Evolutionary conservation across 2,113 vertebrate genomes (phyloP), one percentile per base, ranked within the genome.

Genomic region (Tychaedon coryphoeus): DNA sequence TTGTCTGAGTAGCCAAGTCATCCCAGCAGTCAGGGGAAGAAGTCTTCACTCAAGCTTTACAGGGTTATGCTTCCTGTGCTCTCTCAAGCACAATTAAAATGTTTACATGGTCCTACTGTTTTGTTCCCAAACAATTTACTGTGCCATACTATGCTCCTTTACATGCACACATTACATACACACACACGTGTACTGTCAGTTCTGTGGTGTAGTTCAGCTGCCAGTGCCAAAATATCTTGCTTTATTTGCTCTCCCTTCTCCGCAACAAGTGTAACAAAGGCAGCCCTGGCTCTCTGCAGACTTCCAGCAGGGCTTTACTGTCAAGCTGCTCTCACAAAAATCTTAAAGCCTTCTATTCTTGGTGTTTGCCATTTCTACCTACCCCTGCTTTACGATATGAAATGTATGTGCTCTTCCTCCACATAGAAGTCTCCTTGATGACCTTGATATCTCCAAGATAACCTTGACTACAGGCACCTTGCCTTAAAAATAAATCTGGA

Each of bases 151-250:
- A 0, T 40, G 19, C 29, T 79, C 16, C 34, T 33, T 38, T 34
- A 18, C 22, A 15, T 2, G 17, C 12, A 8, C 6, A n/a, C 4
- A 3, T 28, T 22, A 34, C 25, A 19, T 20, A 36, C 1, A 28
- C n/a, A 25, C 26, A 19, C 11, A 3, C 8, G 12, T 34, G 45
- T 19, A 5, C n/a, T 69, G 31, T 89, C 56, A 22, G 6, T 80
- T 80, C 33, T 25, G 9, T 62, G 62, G 8, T 43, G 19, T 36
- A 54, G 60, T 85, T 86, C 77, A 84, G 24, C 50, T 36, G 43
- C 36, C 64, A 24, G n/a, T 43, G n/a, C 64, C 47, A 62, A 53
- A 73, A 45, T 10, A 12, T 48, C 40, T 5, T 20, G 14, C 72
- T 70, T 8, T 53, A 5, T 76, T 89, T 89, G 43, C 43, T 57